A percentile compares a stretch with the other conserved stretches of the same genome.
Evolutionary conservation across 2,888 invertebrate genomes (phyloP).

Genomic region (Urechis unicinctus): DNA sequence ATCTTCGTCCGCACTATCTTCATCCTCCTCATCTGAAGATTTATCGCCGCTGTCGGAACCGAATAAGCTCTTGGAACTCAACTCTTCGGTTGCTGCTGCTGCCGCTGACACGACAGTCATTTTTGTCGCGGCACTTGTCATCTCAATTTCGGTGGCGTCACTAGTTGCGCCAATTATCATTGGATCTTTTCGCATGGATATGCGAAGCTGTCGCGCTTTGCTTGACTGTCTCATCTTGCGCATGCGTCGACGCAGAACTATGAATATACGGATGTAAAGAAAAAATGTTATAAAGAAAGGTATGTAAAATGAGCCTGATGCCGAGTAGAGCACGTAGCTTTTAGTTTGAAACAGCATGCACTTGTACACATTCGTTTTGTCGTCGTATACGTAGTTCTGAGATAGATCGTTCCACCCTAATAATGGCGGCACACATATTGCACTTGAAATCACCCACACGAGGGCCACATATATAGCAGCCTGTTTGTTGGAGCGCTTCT

Average conservation of each 20-base stretch:
- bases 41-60: constrained; percentile 15
- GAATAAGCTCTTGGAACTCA: constrained; percentile 16
- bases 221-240: constrained; percentile 22
- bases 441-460: constrained; percentile 48
- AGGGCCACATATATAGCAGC: constrained; percentile 43
- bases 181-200: background rate
- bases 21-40: constrained; percentile 11
- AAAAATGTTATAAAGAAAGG: constrained; percentile 46
- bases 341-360: constrained; percentile 45
- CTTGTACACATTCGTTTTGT: constrained; percentile 25
- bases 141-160: constrained; percentile 4
- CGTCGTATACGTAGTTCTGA: constrained; percentile 19
- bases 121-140: constrained; percentile 4
- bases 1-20: background rate
- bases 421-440: constrained; percentile 47
- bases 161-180: background rate
- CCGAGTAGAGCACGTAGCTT: constrained; percentile 49
- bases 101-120: constrained; percentile 2
- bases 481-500: constrained; percentile 38
- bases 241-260: constrained; percentile 37
- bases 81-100: constrained; percentile 8
- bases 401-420: constrained; percentile 28
- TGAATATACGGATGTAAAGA: constrained; percentile 47
- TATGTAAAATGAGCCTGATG: constrained; percentile 47
- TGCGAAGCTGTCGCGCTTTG: background rate